These are phyloP conservation scores for Ianthella basta DNA, from an alignment of 37 sponge, comb jelly and placozoan species.

Conservation along the genomic window DNA sequence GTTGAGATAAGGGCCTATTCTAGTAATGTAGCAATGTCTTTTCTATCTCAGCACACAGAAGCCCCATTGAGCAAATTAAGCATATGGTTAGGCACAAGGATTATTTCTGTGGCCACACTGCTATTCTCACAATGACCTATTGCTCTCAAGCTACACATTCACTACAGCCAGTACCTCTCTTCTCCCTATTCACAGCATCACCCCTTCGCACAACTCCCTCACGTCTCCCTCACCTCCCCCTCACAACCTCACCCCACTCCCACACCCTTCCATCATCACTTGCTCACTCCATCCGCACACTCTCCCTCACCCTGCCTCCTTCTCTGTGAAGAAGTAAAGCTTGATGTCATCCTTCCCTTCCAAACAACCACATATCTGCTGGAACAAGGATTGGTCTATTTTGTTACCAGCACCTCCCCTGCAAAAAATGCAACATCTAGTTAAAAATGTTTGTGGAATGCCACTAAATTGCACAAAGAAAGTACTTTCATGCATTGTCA, in stretches of 20 bases:
- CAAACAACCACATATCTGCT: slow-evolving; percentile 62
- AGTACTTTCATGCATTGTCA: too few species aligned
- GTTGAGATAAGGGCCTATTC: too few species aligned
- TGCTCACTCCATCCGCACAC: too few species aligned
- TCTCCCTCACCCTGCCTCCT: slow-evolving; percentile 23
- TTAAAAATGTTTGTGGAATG: too few species aligned
- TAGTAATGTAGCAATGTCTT: too few species aligned
- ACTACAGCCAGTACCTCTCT: background rate
- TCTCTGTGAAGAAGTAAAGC: slow-evolving; percentile 78
- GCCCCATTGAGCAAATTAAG: too few species aligned
- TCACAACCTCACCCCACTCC: background rate
- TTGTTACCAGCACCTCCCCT: slow-evolving; percentile 9
- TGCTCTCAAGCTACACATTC: background rate
- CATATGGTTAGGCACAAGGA: too few species aligned
- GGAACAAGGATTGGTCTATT: slow-evolving; percentile 63
- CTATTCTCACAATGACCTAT: background rate
- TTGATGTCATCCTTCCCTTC: slow-evolving; percentile 19
- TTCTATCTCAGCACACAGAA: too few species aligned
- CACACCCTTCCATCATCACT: background rate
- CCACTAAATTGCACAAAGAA: too few species aligned
- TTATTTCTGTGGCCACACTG: too few species aligned
- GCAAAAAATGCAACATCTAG: background rate
- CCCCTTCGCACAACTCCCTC: background rate
- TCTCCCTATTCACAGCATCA: background rate
- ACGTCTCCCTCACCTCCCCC: background rate